phyloP scores from a whole-genome alignment of 1,140 invertebrate species.

The Centruroides sculpturatus region DNA sequence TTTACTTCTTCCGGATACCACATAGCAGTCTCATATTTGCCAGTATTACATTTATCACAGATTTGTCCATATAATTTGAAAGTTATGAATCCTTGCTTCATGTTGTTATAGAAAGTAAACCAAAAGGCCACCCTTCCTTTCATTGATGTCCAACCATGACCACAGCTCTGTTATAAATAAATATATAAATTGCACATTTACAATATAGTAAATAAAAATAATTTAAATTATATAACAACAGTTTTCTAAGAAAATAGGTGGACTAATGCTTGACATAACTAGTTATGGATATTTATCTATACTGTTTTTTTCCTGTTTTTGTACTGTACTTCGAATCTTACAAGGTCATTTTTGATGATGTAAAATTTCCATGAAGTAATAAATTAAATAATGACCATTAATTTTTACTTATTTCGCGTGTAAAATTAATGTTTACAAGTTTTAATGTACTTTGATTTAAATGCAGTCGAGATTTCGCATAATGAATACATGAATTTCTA shows the following conservation, averaged over 20 bases:
- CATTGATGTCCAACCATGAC: slow-evolving; percentile 39
- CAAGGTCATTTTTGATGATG: not conserved
- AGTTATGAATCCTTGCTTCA: slow-evolving; percentile 25
- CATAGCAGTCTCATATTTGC: slow-evolving; percentile 32
- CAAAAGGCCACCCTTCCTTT: slow-evolving; percentile 37
- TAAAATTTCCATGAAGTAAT: not conserved
- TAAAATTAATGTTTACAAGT: too few relatives aligned
- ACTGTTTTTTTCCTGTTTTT: not conserved
- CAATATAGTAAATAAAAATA: too few relatives aligned
- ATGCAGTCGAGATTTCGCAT: too few relatives aligned
- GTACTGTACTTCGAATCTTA: not conserved
- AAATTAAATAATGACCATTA: not conserved
- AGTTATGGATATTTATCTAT: not conserved
- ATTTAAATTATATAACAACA: not conserved
- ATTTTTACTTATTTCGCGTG: too few relatives aligned
- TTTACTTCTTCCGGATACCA: slow-evolving; percentile 39
- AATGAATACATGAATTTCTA: too few relatives aligned
- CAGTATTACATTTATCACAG: slow-evolving; percentile 30
- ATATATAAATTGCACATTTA: not conserved
- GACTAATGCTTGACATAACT: not conserved
- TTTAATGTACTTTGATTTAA: too few relatives aligned
- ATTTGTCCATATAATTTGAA: slow-evolving; percentile 37
- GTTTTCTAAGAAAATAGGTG: not conserved
- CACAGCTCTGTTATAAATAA: slow-evolving; percentile 26
- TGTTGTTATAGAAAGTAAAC: slow-evolving; percentile 25